These are phyloP conservation scores for Saturnia japonica DNA, from an alignment of 2,888 invertebrate genomes.

Conservation along the genomic window DNA sequence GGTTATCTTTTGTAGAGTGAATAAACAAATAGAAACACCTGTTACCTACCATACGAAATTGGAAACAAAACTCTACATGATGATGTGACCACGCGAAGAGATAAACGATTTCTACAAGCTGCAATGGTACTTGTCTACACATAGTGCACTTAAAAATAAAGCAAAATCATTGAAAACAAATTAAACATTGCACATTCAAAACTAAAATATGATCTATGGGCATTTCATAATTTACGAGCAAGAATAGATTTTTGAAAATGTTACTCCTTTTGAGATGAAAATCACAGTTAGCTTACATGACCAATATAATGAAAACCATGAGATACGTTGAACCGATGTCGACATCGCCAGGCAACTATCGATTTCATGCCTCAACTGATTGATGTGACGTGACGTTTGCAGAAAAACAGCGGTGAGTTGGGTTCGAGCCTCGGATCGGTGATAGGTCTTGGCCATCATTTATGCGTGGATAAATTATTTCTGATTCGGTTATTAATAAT, in stretches of 20 bases:
- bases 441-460: background rate
- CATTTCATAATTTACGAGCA: background rate
- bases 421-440: background rate
- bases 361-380: constrained; percentile 54
- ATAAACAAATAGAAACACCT: constrained; percentile 62
- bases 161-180: background rate
- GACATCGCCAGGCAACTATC: constrained; percentile 39
- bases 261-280: background rate
- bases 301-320: background rate
- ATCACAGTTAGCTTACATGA: background rate
- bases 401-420: constrained; percentile 30
- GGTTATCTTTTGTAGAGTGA: constrained; percentile 49
- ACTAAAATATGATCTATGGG: background rate
- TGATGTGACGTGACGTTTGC: constrained; percentile 45
- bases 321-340: constrained; percentile 25
- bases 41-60: constrained; percentile 42
- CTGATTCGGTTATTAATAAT: background rate
- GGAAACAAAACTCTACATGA: constrained; percentile 27
- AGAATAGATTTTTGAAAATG: too few relatives aligned
- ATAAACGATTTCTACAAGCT: constrained; percentile 14
- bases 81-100: constrained; percentile 7
- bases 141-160: background rate
- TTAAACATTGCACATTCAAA: background rate
- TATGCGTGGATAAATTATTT: constrained; percentile 5
- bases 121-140: constrained; percentile 11